phyloP scores from a whole-genome alignment of 1,140 invertebrate genomes.

The Cydia pomonella region DNA sequence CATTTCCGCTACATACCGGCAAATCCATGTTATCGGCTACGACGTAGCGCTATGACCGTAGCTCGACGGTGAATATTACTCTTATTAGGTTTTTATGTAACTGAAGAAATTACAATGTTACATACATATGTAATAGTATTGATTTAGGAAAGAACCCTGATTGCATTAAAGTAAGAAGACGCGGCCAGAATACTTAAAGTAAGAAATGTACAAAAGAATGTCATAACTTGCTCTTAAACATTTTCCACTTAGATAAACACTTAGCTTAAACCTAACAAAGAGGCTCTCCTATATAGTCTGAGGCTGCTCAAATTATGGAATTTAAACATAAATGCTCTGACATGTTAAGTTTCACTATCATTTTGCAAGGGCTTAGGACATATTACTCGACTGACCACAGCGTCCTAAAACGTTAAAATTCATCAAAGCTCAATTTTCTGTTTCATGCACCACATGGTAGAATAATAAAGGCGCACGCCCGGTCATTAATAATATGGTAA shows the following conservation, averaged over 20 bases:
- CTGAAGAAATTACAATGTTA: no score
- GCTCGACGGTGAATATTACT: no score
- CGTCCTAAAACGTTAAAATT: slow-evolving; percentile 16
- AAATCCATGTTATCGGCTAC: no score
- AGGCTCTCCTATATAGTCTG: not conserved
- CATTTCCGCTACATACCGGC: no score
- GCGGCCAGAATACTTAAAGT: not conserved
- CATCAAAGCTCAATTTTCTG: slow-evolving; percentile 30
- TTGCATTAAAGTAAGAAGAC: no score
- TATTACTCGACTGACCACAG: not conserved
- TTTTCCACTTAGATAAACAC: not conserved
- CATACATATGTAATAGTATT: no score
- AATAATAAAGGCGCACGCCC: slow-evolving; percentile 18
- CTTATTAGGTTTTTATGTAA: no score
- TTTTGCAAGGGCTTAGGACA: not conserved
- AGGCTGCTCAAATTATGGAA: not conserved
- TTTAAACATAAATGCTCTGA: not conserved
- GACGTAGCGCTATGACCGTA: no score
- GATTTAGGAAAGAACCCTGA: no score
- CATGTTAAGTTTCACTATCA: not conserved
- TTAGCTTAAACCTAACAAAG: not conserved
- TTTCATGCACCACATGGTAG: slow-evolving; percentile 29
- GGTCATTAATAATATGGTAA: slow-evolving; percentile 32
- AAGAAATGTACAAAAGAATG: not conserved
- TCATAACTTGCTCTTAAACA: not conserved